phyloP scores from a whole-genome alignment of 1,140 invertebrate genomes.

The Calephelis nemesis region DNA sequence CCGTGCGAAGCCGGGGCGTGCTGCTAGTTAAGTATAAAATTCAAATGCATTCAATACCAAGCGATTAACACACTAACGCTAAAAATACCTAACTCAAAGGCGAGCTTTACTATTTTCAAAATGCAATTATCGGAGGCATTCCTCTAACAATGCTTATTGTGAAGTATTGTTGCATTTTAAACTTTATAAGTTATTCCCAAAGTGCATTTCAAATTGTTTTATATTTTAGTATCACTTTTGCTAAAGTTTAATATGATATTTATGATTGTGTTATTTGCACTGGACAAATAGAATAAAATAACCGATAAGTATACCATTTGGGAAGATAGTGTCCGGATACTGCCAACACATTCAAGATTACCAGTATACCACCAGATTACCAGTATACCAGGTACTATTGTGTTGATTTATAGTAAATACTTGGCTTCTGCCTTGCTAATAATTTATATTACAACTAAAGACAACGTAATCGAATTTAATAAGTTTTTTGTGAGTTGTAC shows the following conservation, averaged over 20 bases:
- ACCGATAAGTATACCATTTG: not conserved
- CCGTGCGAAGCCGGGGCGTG: too few relatives aligned
- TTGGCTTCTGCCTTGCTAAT: too few relatives aligned
- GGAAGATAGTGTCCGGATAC: not conserved
- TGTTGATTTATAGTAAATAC: too few relatives aligned
- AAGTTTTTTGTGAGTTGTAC: too few relatives aligned
- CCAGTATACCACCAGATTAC: too few relatives aligned
- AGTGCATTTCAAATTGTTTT: not conserved
- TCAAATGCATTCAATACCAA: too few relatives aligned
- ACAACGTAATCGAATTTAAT: too few relatives aligned
- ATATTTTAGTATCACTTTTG: not conserved
- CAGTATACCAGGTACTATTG: too few relatives aligned
- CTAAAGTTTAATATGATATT: not conserved
- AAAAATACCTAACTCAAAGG: not conserved
- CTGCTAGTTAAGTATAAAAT: too few relatives aligned
- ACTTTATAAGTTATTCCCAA: not conserved
- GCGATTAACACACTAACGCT: not conserved
- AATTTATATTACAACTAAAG: too few relatives aligned
- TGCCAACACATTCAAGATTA: not conserved
- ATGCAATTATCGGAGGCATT: conserved; percentile 16
- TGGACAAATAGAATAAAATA: not conserved
- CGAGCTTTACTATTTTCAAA: conserved; percentile 6
- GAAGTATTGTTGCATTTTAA: not conserved
- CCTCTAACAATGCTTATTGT: not conserved
- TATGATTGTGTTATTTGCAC: conserved; percentile 3